Conservation (phyloP, 2,113 vertebrate species). For the Catharus minimus region DNA sequence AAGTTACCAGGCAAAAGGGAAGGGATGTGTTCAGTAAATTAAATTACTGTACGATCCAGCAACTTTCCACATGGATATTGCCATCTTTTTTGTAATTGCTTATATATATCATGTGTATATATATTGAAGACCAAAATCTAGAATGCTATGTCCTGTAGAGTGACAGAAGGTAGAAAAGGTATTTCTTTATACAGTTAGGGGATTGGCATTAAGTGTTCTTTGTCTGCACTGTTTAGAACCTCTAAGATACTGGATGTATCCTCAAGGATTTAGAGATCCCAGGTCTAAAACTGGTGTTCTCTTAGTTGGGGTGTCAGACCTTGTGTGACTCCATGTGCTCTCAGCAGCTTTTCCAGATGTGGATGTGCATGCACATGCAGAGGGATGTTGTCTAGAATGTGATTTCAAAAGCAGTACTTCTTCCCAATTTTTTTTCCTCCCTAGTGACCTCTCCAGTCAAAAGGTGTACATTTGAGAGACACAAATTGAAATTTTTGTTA, state of each 20-base stretch:
- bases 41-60: background rate
- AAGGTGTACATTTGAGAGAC: background rate
- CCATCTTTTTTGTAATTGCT: background rate
- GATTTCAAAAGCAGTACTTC: background rate
- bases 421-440: background rate
- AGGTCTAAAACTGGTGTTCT: background rate
- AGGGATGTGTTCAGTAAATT: background rate
- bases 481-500: background rate
- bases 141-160: background rate
- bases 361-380: background rate
- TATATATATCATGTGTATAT: accelerated
- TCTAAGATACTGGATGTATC: background rate
- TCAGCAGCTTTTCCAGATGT: background rate
- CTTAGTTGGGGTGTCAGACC: background rate
- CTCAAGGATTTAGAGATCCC: background rate
- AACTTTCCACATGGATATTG: background rate
- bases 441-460: background rate
- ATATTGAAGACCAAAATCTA: background rate
- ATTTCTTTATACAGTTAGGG: background rate
- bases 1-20: background rate
- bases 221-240: background rate
- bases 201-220: background rate
- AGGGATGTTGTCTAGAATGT: background rate
- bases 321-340: accelerated
- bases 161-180: background rate